Evolutionary conservation across 2,888 invertebrate genomes (phyloP), one percentile per base, ranked within the genome.

Genomic region (Drosophila phalerata): DNA sequence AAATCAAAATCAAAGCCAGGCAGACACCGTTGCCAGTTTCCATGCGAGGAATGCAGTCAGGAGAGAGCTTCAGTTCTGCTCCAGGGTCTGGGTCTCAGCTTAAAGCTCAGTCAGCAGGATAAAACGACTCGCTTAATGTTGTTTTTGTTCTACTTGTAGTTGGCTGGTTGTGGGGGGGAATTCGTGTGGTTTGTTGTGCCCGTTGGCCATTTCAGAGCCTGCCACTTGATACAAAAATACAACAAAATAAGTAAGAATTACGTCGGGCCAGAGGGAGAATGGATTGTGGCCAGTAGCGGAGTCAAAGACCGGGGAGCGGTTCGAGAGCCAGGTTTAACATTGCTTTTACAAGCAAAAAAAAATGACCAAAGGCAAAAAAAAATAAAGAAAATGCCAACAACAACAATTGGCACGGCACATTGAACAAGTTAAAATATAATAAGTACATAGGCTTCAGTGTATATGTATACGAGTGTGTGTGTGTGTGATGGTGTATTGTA

Each of bases 381-480:
- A 28, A 28, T 2, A 25, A 55, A 34, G 42, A 55, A 45, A 55
- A 38, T 30, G 49, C 34, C 47, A 58, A 58, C 58, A 62, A 47
- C 47, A 70, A 58, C 72, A 66, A 56, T 43, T 72, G 66, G 63
- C 57, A 81, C 74, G 69, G 79, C 69, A 81, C 82, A 86, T 86
- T 84, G 84, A 86, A 64, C 86, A 82, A 83, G 74, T 77, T 86
- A 81, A 86, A 86, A 77, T 77, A 83, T 77, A 86, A 83, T 81
- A 86, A 72, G 62, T 56, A 56, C 62, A 69, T 70, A 69, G 73
- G 74, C 62, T 65, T 40, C 10, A 40, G n/a, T 34, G 22, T 38
- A 17, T 47, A 43, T 45, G 32, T 45, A 30, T n/a, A 34, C 22
- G 22, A 22, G 22, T 28, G 28, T 25, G 30, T 62, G 47, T 57